These are phyloP conservation scores for Osmoderma eremita DNA, from an alignment of 2,888 invertebrate species.

Conservation along the genomic window DNA sequence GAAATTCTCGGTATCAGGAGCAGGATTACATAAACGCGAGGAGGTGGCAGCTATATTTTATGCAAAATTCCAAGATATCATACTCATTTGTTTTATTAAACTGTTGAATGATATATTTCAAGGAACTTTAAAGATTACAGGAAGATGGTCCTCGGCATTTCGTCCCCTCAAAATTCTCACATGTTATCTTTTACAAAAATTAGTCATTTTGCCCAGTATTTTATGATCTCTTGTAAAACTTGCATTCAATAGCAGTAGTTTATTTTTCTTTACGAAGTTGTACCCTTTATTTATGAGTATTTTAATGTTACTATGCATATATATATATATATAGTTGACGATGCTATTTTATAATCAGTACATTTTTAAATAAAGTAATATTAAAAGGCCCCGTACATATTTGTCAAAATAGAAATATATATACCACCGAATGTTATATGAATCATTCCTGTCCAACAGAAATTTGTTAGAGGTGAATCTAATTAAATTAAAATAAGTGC, in stretches of 20 bases:
- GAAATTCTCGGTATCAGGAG: no score
- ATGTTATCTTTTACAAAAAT: slow-evolving; percentile 39
- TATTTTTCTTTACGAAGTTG: slow-evolving; percentile 41
- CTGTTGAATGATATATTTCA: slow-evolving; percentile 40
- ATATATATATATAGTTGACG: slow-evolving; percentile 56
- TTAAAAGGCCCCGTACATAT: no score
- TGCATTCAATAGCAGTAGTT: slow-evolving; percentile 41
- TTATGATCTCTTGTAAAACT: slow-evolving; percentile 30
- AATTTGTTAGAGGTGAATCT: no score
- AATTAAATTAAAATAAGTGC: no score
- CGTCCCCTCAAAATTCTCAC: background rate
- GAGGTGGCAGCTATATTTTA: no score
- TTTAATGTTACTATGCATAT: slow-evolving; percentile 53
- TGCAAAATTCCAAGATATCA: no score
- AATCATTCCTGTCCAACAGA: no score
- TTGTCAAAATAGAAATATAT: background rate
- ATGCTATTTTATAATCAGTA: slow-evolving; percentile 54
- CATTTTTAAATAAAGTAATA: slow-evolving; percentile 49
- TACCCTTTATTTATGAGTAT: slow-evolving; percentile 49
- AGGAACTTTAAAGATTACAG: slow-evolving; percentile 20
- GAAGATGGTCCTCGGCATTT: slow-evolving; percentile 32
- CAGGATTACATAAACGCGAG: no score
- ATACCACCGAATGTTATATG: no score
- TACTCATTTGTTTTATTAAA: slow-evolving; percentile 39
- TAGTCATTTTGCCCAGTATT: slow-evolving; percentile 32